Evolutionary conservation across 2,113 vertebrate species (phyloP).

Genomic region (Lota lota): DNA sequence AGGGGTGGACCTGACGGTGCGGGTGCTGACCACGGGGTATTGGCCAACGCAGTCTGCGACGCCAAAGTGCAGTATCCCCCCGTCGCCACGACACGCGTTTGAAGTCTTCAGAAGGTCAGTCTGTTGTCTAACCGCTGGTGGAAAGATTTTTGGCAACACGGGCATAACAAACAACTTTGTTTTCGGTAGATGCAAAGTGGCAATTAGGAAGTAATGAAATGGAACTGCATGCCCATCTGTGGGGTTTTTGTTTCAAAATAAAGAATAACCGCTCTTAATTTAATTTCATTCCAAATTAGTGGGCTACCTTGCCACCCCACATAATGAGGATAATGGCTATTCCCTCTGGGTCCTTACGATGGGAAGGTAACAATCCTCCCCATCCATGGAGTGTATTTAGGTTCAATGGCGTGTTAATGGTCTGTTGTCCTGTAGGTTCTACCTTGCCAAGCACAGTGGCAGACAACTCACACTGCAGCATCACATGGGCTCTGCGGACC

Average conservation of each 20-base stretch:
- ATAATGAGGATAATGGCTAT: not conserved
- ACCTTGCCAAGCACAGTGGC: constrained; percentile 97
- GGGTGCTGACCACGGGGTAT: constrained; percentile 96
- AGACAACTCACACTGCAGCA: constrained; percentile 97
- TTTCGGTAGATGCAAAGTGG: too few species aligned
- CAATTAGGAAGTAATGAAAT: not conserved
- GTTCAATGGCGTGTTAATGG: constrained; percentile 13
- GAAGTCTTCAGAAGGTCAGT: constrained; percentile 97
- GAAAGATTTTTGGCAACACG: not conserved
- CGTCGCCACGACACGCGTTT: constrained; percentile 94
- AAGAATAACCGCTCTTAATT: not conserved
- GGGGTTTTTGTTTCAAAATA: not conserved
- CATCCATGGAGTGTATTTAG: not conserved
- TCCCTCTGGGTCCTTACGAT: not conserved
- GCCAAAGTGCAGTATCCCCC: constrained; percentile 98
- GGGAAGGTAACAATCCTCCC: not conserved
- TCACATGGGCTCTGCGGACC: constrained; percentile 98
- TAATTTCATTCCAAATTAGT: not conserved
- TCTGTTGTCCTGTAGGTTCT: constrained; percentile 79
- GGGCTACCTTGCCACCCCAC: not conserved
- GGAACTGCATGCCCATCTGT: not conserved
- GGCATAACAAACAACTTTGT: too few species aligned
- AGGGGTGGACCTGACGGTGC: constrained; percentile 95
- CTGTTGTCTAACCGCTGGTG: not conserved
- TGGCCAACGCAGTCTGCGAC: constrained; percentile 99